Conservation (phyloP, 2,113 vertebrate species). For the sheep (Ovis aries) region DNA sequence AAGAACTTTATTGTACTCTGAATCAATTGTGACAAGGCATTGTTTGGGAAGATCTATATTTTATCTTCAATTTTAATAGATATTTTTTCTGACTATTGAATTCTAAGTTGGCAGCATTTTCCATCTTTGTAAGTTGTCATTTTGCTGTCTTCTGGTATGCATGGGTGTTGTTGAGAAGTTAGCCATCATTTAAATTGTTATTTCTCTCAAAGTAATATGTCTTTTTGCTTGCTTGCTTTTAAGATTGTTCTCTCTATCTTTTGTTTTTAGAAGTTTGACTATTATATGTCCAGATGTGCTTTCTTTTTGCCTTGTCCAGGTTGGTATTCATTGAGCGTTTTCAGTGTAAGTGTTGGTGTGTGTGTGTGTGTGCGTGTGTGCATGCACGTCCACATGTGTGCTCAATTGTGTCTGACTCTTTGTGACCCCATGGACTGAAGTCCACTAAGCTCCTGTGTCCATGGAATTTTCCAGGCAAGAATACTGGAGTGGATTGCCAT, state of each 20-base stretch:
- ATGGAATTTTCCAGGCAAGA: neutral
- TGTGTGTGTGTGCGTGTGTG: neutral
- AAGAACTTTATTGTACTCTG: neutral
- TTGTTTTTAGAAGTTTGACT: neutral
- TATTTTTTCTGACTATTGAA: neutral
- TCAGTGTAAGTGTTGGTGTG: neutral
- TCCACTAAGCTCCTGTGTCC: neutral
- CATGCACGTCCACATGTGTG: accelerated
- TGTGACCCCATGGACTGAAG: neutral
- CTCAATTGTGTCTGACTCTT: neutral
- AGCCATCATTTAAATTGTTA: neutral
- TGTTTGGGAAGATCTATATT: neutral
- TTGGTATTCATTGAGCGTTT: neutral
- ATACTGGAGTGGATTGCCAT: neutral
- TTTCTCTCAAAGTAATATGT: neutral
- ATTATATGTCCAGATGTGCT: neutral
- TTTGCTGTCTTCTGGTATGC: neutral
- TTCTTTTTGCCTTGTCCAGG: neutral
- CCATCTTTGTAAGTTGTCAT: neutral
- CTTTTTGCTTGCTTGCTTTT: neutral
- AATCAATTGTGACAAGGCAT: neutral
- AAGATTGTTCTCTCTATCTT: neutral
- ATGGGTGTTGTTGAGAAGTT: neutral
- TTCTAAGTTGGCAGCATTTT: neutral
- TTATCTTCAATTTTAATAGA: neutral